phyloP scores from a whole-genome alignment of 2,113 vertebrate genomes.

The Mohoua ochrocephala region DNA sequence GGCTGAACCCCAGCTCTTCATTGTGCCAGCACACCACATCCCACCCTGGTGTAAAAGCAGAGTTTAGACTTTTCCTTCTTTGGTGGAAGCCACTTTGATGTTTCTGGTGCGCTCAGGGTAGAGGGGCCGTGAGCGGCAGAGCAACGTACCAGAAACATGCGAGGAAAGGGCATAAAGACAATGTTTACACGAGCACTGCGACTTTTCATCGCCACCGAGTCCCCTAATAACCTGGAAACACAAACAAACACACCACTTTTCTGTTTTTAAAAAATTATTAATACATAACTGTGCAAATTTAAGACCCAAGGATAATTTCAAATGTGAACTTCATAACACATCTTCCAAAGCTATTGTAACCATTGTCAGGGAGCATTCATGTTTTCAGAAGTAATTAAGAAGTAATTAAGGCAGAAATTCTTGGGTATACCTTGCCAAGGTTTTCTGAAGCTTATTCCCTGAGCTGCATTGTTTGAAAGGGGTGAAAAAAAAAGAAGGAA shows the following conservation, averaged over 20 bases:
- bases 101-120: background rate
- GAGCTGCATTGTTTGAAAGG: constrained; percentile 36
- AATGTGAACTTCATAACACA: background rate
- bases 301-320: constrained; percentile 1
- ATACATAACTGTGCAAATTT: background rate
- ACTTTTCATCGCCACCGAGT: background rate
- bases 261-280: background rate
- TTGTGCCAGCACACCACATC: background rate
- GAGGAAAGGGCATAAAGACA: background rate
- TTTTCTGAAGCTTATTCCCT: constrained; percentile 61
- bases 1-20: background rate
- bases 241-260: background rate
- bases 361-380: constrained; percentile 9
- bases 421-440: constrained; percentile 51
- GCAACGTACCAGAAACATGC: background rate
- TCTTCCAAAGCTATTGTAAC: constrained; percentile 31
- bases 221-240: background rate
- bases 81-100: accelerated
- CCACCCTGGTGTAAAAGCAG: background rate
- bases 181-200: background rate
- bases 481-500: background rate
- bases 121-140: background rate
- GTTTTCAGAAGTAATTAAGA: constrained; percentile 65
- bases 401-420: constrained; percentile 60
- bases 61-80: background rate